Evolutionary conservation across 2,888 invertebrate species (phyloP), one percentile per base, ranked within the genome.

Genomic region (Drosophila paramelanica): DNA sequence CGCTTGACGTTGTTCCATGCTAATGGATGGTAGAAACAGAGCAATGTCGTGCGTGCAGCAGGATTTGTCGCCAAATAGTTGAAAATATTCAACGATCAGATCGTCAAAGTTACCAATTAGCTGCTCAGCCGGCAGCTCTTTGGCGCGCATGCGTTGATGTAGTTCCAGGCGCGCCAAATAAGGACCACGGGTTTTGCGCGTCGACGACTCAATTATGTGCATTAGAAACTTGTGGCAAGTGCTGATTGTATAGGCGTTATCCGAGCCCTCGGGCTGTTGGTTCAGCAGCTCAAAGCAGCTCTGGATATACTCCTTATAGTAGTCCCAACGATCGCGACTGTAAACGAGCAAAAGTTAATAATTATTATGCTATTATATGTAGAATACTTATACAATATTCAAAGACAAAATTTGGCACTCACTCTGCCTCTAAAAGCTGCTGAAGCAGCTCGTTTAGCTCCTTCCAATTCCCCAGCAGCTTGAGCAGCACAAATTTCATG

Each of bases 21-120:
- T 81, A 73, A 97, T 93, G 79, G 96, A 93, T 45, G 94, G 93
- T 49, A 98, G 91, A 91, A 96, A 98, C 5, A 95, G 93, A 68
- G 95, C 94, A 52, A 98, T 93, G 91, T 99, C 98, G 8, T 95
- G 94, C 67, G 97, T 96, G 67, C 97, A 97, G 92, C 97, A 97
- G 0, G 96, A 95, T 89, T 97, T 97, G 83, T 96, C 95, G 3
- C 98, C 98, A 92, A 98, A 98, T 77, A 92, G 72, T 10, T 93
- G 92, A 79, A 97, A 96, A 93, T 98, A 98, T 81, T 96, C 95
- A 68, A 96, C 93, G 90, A 98, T 94, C 36, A 96, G 91, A 25
- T 96, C 95, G 13, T 94, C 93, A 14, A 94, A 94, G 84, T 95
- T 95, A 0, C 96, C 96, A 23, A 95, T 91, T 8, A 95, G 89